Conservation (phyloP, 2,797 vertebrate species). For the Sylvia borin region DNA sequence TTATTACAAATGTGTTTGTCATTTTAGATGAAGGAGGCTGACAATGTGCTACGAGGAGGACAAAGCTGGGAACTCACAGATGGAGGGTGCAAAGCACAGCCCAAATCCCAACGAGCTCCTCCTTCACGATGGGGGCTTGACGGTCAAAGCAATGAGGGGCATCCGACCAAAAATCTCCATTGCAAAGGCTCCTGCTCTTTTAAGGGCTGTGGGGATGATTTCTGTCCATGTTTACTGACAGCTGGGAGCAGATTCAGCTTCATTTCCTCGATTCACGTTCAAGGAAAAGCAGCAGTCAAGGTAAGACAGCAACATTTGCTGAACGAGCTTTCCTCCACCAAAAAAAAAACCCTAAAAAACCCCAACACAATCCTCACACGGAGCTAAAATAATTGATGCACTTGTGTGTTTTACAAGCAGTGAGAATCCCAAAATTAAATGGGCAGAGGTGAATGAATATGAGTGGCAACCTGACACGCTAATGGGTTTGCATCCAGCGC, state of each 20-base stretch:
- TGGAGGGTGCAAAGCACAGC: background rate
- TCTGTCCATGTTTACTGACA: fast-evolving
- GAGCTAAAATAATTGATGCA: background rate
- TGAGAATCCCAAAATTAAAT: constrained; percentile 3
- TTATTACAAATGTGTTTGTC: background rate
- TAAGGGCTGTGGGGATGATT: background rate
- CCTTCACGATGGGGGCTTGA: background rate
- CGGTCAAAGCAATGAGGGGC: background rate
- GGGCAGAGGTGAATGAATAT: background rate
- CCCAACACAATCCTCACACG: fast-evolving
- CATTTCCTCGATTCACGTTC: background rate
- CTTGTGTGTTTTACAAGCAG: background rate
- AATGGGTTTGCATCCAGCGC: background rate
- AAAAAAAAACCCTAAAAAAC: background rate
- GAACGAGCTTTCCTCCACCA: background rate
- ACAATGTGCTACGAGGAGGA: background rate
- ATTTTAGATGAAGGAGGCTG: background rate
- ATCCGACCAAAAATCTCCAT: background rate
- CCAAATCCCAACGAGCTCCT: background rate
- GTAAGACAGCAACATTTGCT: background rate
- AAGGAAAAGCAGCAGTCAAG: background rate
- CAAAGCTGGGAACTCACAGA: background rate
- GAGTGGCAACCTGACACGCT: background rate
- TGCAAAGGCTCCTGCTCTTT: background rate
- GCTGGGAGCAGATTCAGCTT: background rate